Percentiles rank a stretch among this genome's conserved stretches.
phyloP scores from a whole-genome alignment of 2,888 invertebrate genomes.

The Entomobrya multifasciata region DNA sequence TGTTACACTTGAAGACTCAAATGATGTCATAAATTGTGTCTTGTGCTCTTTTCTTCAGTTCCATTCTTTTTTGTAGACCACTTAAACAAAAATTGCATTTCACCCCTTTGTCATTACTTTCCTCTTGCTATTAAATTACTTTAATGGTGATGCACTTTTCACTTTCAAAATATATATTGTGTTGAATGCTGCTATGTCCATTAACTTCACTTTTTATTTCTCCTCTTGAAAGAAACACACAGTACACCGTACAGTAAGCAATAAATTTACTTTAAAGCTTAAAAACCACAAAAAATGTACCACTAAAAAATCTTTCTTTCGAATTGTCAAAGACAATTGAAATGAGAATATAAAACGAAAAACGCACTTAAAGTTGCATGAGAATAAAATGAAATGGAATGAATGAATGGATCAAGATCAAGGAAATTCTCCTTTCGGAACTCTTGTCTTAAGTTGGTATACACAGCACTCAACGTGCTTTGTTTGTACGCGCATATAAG shows the following conservation, averaged over 20 bases:
- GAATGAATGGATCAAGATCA: background rate
- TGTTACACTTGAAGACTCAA: constrained; percentile 31
- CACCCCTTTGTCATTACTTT: too few relatives aligned
- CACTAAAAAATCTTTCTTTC: background rate
- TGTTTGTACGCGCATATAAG: background rate
- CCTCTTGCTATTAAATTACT: background rate
- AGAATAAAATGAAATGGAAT: background rate
- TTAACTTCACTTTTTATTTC: too few relatives aligned
- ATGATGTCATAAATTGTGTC: constrained; percentile 26
- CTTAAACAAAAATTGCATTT: background rate
- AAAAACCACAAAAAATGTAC: background rate
- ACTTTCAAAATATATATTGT: background rate
- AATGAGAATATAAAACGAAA: too few relatives aligned
- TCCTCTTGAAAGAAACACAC: too few relatives aligned
- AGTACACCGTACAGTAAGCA: too few relatives aligned
- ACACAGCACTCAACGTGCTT: too few relatives aligned
- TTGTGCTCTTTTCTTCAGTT: background rate
- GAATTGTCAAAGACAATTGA: background rate
- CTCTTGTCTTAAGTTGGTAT: too few relatives aligned
- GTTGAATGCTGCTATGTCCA: background rate
- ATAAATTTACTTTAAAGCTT: background rate
- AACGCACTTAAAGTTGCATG: constrained; percentile 29
- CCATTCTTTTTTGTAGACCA: background rate
- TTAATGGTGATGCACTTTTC: constrained; percentile 32
- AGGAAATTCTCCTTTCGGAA: background rate